Evolutionary conservation across 2,888 invertebrate genomes (phyloP).

Genomic region (Maniola hyperantus): DNA sequence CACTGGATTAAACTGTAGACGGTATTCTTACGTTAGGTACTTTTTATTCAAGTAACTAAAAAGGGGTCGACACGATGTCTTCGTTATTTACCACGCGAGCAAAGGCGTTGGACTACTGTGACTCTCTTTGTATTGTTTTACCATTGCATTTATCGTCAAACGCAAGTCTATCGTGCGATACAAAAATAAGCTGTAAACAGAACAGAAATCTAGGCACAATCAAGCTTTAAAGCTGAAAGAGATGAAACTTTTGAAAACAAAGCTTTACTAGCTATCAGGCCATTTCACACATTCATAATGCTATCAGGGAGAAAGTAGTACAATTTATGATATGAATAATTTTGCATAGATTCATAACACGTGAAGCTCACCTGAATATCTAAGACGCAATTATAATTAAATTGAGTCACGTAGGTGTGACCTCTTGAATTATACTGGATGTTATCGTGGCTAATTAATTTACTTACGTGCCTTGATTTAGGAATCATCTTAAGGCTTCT

Average conservation of each 20-base stretch:
- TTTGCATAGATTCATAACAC: slow-evolving; percentile 35
- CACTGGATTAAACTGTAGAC: neutral
- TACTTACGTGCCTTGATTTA: slow-evolving; percentile 58
- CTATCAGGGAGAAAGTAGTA: slow-evolving; percentile 13
- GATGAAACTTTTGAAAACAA: neutral
- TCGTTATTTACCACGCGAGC: too few relatives aligned
- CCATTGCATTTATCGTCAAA: too few relatives aligned
- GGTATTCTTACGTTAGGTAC: too few relatives aligned
- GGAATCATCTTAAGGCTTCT: slow-evolving; percentile 37
- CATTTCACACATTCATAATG: neutral
- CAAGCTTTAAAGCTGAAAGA: too few relatives aligned
- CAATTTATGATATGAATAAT: slow-evolving; percentile 30
- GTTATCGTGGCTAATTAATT: slow-evolving; percentile 70
- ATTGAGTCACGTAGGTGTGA: slow-evolving; percentile 42
- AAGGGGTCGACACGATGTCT: too few relatives aligned
- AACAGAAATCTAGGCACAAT: too few relatives aligned
- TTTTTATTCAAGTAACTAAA: too few relatives aligned
- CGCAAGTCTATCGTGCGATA: too few relatives aligned
- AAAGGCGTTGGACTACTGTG: too few relatives aligned
- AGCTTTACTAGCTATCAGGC: neutral
- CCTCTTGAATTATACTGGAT: slow-evolving; percentile 65
- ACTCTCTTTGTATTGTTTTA: too few relatives aligned
- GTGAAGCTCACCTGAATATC: slow-evolving; percentile 38
- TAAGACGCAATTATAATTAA: slow-evolving; percentile 38
- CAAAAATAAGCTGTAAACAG: too few relatives aligned